These are phyloP conservation scores for Hippocampus mohnikei DNA, from an alignment of 2,113 vertebrate species.

Conservation along the genomic window DNA sequence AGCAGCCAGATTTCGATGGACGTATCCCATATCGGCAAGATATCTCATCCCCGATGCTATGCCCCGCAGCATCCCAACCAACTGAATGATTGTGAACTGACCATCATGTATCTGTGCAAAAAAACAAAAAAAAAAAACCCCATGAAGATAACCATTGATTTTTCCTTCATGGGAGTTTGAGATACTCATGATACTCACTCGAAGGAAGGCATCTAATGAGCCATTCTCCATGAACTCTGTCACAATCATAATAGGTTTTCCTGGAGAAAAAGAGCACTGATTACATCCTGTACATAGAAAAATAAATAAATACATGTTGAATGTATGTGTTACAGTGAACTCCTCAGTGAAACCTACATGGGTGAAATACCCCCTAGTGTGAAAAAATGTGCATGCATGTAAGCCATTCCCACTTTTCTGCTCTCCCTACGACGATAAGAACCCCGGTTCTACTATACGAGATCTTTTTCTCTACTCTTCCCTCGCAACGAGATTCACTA, in stretches of 20 bases:
- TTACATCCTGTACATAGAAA: not conserved
- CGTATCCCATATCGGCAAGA: constrained; percentile 96
- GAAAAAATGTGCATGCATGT: too few relatives aligned
- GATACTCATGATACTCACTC: constrained; percentile 75
- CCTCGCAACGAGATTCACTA: too few relatives aligned
- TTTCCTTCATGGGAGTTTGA: constrained; percentile 1
- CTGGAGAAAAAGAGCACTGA: constrained; percentile 63
- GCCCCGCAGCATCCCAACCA: constrained; percentile 96
- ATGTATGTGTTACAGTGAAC: too few relatives aligned
- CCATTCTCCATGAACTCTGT: constrained; percentile 99
- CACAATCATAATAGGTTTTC: constrained; percentile 98
- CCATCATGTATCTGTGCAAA: constrained; percentile 88
- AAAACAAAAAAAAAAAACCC: not conserved
- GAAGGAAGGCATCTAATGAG: constrained; percentile 95
- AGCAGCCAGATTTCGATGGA: constrained; percentile 95
- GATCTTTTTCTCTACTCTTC: too few relatives aligned
- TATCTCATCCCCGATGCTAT: constrained; percentile 98
- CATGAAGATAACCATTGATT: constrained; percentile 40
- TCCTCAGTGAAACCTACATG: too few relatives aligned
- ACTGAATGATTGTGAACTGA: constrained; percentile 96
- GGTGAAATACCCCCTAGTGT: too few relatives aligned
- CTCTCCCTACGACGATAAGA: too few relatives aligned
- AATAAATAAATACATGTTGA: too few relatives aligned
- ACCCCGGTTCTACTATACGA: too few relatives aligned
- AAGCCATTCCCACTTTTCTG: too few relatives aligned